These are phyloP conservation scores for Drosophila subpulchrella DNA, from an alignment of 1,140 invertebrate genomes.

Conservation along the genomic window DNA sequence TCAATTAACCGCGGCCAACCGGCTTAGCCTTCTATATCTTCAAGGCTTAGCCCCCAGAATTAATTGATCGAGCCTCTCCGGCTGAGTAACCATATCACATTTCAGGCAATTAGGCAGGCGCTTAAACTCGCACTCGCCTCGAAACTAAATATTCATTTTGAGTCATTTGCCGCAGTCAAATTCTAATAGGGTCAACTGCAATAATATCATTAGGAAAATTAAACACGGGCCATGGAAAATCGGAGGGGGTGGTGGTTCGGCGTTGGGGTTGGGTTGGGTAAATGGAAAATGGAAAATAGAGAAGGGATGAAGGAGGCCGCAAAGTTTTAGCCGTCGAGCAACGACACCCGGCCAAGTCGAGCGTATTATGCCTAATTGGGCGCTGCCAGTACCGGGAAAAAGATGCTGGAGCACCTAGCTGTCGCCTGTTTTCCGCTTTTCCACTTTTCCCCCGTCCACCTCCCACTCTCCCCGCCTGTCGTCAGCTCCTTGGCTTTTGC, in stretches of 20 bases:
- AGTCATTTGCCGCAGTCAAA: constrained; percentile 77
- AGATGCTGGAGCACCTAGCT: constrained; percentile 53
- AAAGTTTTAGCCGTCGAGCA: constrained; percentile 65
- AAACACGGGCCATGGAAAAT: constrained; percentile 61
- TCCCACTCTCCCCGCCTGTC: neutral
- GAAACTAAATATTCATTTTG: constrained; percentile 79
- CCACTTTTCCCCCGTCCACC: constrained; percentile 8
- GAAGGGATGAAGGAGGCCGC: constrained; percentile 31
- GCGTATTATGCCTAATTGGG: constrained; percentile 83
- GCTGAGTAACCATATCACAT: constrained; percentile 66
- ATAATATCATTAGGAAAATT: constrained; percentile 84
- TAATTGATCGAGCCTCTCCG: constrained; percentile 66
- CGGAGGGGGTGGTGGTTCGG: neutral
- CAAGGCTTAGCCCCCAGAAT: constrained; percentile 62
- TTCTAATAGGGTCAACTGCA: constrained; percentile 82
- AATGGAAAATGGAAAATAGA: constrained; percentile 4
- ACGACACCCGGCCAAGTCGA: constrained; percentile 68
- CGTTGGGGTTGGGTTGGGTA: no score
- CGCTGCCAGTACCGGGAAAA: constrained; percentile 61
- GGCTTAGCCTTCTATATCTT: constrained; percentile 41
- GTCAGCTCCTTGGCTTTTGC: constrained; percentile 63
- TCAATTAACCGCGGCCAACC: constrained; percentile 59
- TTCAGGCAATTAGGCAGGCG: constrained; percentile 69
- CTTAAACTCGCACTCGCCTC: constrained; percentile 44
- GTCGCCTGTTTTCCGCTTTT: constrained; percentile 43